A percentile compares a stretch with the other conserved stretches of the same genome.
phyloP scores from a whole-genome alignment of 1,140 invertebrate genomes.

The Idris sp. region DNA sequence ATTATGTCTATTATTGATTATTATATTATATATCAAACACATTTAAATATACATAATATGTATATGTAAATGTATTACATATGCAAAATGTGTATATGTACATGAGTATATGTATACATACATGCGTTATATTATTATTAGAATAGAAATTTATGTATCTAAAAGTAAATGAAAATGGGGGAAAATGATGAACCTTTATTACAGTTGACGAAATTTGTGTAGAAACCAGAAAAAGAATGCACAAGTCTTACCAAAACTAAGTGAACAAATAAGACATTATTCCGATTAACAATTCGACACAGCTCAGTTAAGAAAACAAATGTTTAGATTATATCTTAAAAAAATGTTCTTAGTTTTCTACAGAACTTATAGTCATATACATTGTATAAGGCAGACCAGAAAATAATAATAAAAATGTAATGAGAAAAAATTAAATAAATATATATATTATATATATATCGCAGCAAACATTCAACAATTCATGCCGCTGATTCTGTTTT shows the following conservation, averaged over 20 bases:
- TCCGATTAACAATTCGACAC: conserved; percentile 30
- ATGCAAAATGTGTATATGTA: conserved; percentile 36
- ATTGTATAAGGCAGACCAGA: conserved; percentile 30
- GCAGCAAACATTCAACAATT: conserved; percentile 12
- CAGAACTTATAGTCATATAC: conserved; percentile 38
- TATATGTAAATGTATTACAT: no score
- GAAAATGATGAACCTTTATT: no score
- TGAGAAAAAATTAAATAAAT: conserved; percentile 11
- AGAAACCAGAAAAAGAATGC: conserved; percentile 7
- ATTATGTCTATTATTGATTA: conserved; percentile 52
- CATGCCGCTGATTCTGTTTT: conserved; percentile 11
- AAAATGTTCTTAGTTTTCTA: conserved; percentile 62
- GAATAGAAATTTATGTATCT: conserved; percentile 65
- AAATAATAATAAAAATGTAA: conserved; percentile 2
- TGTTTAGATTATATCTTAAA: conserved; percentile 51
- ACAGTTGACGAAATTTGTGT: conserved; percentile 25
- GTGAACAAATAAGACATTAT: conserved; percentile 15
- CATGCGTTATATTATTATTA: conserved; percentile 63
- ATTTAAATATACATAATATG: conserved; percentile 64
- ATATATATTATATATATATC: no score
- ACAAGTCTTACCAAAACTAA: conserved; percentile 33
- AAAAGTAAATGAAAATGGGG: conserved; percentile 22
- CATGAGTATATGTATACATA: conserved; percentile 39
- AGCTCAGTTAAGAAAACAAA: conserved; percentile 28
- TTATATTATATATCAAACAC: conserved; percentile 67